A percentile compares a stretch with the other conserved stretches of the same genome.
These are phyloP conservation scores for Cataglyphis albicans DNA, from an alignment of 2,888 invertebrate genomes.

Conservation along the genomic window DNA sequence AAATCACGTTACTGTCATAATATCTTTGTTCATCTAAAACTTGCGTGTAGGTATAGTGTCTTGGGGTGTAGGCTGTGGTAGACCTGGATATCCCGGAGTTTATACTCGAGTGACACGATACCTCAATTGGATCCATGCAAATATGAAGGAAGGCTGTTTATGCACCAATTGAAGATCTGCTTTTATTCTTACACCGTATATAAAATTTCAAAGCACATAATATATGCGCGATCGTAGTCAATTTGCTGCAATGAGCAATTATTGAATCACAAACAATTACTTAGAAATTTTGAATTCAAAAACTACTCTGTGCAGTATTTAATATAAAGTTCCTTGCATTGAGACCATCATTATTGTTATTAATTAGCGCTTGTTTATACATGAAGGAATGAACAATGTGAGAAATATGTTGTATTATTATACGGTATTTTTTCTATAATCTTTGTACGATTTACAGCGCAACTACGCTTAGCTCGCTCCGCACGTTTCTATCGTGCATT, in stretches of 20 bases:
- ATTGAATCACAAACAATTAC: not conserved
- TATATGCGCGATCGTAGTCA: not conserved
- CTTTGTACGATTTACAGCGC: slow-evolving; percentile 13
- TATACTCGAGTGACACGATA: slow-evolving; percentile 91
- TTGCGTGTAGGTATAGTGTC: slow-evolving; percentile 90
- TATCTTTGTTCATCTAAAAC: not conserved
- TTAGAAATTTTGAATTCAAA: not conserved
- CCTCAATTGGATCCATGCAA: slow-evolving; percentile 91
- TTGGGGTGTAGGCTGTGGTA: slow-evolving; percentile 93
- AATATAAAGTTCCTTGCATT: slow-evolving; percentile 16
- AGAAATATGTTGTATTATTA: not conserved
- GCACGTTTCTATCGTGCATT: slow-evolving; percentile 43
- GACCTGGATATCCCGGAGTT: slow-evolving; percentile 92
- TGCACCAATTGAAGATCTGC: slow-evolving; percentile 87
- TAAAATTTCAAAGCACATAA: slow-evolving; percentile 5
- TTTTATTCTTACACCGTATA: not conserved
- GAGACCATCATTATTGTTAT: slow-evolving; percentile 30
- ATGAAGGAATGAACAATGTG: not conserved
- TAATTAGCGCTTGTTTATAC: not conserved
- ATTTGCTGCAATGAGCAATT: not conserved
- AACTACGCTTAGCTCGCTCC: slow-evolving; percentile 42
- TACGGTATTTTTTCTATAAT: slow-evolving; percentile 26
- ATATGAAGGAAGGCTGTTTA: slow-evolving; percentile 91
- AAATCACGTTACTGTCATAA: not conserved
- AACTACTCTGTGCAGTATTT: not conserved